These are phyloP conservation scores for Oceanodroma tethys DNA, from an alignment of 2,113 vertebrate genomes.

Conservation along the genomic window DNA sequence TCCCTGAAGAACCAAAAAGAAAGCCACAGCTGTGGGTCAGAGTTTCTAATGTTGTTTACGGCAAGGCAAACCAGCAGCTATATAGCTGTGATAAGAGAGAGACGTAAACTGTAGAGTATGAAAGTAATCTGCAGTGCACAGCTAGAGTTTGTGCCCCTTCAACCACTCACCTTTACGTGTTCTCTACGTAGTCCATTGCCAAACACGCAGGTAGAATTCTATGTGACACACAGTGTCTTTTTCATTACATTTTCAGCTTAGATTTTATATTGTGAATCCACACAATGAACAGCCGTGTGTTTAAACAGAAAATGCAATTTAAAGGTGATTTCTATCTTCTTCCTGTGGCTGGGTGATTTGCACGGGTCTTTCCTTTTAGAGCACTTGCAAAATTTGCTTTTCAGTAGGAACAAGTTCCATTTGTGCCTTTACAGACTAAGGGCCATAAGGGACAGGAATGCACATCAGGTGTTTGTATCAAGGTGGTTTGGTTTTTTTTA, in stretches of 20 bases:
- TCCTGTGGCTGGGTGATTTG: not conserved
- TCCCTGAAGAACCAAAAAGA: not conserved
- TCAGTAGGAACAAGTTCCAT: not conserved
- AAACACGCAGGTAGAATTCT: not conserved
- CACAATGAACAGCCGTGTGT: not conserved
- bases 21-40: not conserved
- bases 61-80: not conserved
- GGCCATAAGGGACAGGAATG: not conserved
- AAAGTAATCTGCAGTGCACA: not conserved
- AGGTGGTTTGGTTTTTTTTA: not conserved
- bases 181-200: not conserved
- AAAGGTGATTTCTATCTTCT: not conserved
- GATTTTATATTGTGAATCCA: not conserved
- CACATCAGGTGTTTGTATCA: not conserved
- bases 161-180: accelerated
- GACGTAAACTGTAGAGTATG: not conserved
- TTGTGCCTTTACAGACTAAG: not conserved
- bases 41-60: not conserved
- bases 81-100: not conserved
- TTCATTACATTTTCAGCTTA: not conserved
- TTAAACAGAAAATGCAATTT: not conserved
- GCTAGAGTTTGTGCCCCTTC: not conserved
- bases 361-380: not conserved
- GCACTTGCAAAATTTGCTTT: not conserved
- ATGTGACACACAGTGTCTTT: not conserved